Evolutionary conservation across 1,140 invertebrate genomes (phyloP), one percentile per base, ranked within the genome.

Genomic region (Pteromalus puparum): DNA sequence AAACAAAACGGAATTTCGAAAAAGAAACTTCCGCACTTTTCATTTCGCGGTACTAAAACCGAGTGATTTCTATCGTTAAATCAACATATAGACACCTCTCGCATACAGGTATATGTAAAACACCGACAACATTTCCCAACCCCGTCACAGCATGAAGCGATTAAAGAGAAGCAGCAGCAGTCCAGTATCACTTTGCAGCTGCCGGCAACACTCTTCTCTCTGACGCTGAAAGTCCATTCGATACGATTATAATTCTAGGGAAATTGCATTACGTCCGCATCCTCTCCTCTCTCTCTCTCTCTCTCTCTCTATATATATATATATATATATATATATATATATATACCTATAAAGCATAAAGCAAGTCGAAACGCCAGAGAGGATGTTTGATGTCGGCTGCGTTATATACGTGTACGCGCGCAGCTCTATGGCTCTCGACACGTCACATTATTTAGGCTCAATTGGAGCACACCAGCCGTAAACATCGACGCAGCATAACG

Each of bases 391-490:
- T 46, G 38, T 28, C 10, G 38, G 65, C 26, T 18, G 65, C 2
- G 65, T 67, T 67, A 67, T 67, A 70, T 10, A n/a, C 38, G 78
- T 24, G 65, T 26, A 21, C 13, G 15, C 2, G 9, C 12, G 30
- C 30, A 34, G 30, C 26, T 30, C 24, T 78, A 26, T 26, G 61
- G 76, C 77, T 2, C 34, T 34, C 70, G 53, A 9, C 21, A n/a
- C 68, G 30, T 26, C 65, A 65, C 82, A 73, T 84, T 73, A 84
- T 84, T 84, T 84, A 84, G 68, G 28, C 82, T 84, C 48, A 21
- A 53, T 0, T 21, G 48, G 13, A 53, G 18, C 48, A 53, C 18
- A 75, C 34, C 38, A 42, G n/a, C 48, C 82, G 74, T 84, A 84
- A 84, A 79, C 76, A 83, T 83, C 82, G 74, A 67, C 53, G 10